A percentile compares a stretch with the other conserved stretches of the same genome.
These are phyloP conservation scores for Poecilia gillii DNA, from an alignment of 2,797 vertebrate species.

Conservation along the genomic window DNA sequence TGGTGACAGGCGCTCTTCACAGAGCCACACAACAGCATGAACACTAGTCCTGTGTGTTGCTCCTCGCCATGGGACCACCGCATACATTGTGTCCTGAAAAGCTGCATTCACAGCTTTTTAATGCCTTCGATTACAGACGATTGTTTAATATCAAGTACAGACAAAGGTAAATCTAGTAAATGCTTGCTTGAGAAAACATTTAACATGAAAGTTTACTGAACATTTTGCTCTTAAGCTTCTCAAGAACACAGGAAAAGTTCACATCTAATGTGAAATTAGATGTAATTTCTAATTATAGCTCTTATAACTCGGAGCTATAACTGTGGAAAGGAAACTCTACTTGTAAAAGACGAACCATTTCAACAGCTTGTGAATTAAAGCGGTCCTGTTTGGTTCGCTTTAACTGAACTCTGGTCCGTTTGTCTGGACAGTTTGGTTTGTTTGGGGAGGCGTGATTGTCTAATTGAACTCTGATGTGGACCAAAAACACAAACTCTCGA, in stretches of 20 bases:
- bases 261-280: neutral
- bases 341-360: no score
- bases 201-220: neutral
- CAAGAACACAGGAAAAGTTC: neutral
- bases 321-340: no score
- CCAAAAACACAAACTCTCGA: no score
- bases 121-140: slow-evolving; percentile 32
- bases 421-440: no score
- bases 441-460: no score
- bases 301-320: no score
- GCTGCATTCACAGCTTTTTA: slow-evolving; percentile 66
- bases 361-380: no score
- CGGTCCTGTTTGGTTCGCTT: no score
- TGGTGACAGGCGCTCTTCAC: slow-evolving; percentile 79
- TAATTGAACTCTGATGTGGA: no score
- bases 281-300: neutral
- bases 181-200: neutral
- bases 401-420: no score
- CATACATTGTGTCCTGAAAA: slow-evolving; percentile 74
- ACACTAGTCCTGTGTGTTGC: slow-evolving; percentile 71
- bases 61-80: slow-evolving; percentile 53
- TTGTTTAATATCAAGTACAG: slow-evolving; percentile 3
- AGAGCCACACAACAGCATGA: slow-evolving; percentile 66
- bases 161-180: slow-evolving; percentile 5
- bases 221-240: neutral